phyloP scores from a whole-genome alignment of 2,113 vertebrate genomes.

The Riparia riparia region DNA sequence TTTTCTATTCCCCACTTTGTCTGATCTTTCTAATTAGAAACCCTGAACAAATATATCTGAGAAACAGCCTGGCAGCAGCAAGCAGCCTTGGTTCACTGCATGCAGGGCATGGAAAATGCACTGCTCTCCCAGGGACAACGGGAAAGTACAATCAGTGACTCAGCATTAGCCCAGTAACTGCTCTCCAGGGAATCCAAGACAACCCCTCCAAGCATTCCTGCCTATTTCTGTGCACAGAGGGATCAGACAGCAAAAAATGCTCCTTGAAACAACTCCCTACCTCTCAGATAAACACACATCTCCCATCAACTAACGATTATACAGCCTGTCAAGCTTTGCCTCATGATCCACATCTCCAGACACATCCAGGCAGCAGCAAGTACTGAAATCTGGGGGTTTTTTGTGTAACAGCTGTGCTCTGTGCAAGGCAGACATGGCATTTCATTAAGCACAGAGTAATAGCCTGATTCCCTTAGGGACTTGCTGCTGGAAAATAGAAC shows the following conservation, averaged over 20 bases:
- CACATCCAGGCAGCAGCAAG: background rate
- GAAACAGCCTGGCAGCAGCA: background rate
- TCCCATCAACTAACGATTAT: background rate
- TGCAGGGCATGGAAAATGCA: background rate
- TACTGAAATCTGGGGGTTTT: accelerated
- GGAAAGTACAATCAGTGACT: background rate
- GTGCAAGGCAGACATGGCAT: background rate
- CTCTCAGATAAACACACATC: background rate
- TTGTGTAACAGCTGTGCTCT: background rate
- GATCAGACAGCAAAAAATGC: background rate
- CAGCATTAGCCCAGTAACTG: background rate
- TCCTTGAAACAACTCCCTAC: background rate
- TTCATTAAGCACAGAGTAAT: constrained; percentile 34
- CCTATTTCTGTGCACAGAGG: background rate
- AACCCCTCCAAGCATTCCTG: background rate
- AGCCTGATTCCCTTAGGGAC: constrained; percentile 7
- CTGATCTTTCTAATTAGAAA: background rate
- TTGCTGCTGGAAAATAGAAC: constrained; percentile 3
- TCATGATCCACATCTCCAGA: background rate
- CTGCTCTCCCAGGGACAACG: background rate
- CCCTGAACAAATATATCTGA: background rate
- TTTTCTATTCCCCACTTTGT: background rate
- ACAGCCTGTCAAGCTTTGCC: background rate
- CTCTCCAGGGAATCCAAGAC: background rate
- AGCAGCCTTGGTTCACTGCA: background rate